These are phyloP conservation scores for Danaus plexippus DNA, from an alignment of 1,140 invertebrate genomes.

Conservation along the genomic window DNA sequence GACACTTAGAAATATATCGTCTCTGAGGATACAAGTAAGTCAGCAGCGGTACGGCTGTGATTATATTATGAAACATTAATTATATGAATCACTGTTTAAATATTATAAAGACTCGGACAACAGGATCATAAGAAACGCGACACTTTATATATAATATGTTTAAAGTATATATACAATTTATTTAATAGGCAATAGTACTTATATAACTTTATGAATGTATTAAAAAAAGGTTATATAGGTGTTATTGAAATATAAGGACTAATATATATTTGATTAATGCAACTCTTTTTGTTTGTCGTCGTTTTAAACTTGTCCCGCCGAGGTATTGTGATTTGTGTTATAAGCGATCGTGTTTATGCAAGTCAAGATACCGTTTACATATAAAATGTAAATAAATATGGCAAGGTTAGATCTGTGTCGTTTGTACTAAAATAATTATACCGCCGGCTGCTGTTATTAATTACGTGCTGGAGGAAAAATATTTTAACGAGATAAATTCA, in stretches of 20 bases:
- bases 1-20: background rate
- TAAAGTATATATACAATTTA: no score
- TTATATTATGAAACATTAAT: slow-evolving; percentile 23
- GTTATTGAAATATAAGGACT: no score
- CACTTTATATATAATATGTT: background rate
- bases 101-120: slow-evolving; percentile 24
- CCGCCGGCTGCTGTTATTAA: slow-evolving; percentile 26
- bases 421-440: slow-evolving; percentile 36
- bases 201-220: no score
- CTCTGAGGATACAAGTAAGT: background rate
- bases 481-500: slow-evolving; percentile 23
- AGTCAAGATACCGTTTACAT: slow-evolving; percentile 21
- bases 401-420: slow-evolving; percentile 33
- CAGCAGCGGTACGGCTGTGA: slow-evolving; percentile 8
- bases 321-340: no score
- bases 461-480: slow-evolving; percentile 32
- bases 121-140: slow-evolving; percentile 4
- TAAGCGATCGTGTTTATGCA: slow-evolving; percentile 10
- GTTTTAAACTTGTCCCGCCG: no score
- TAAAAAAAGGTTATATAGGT: no score
- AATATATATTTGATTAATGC: no score
- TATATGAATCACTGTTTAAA: slow-evolving; percentile 32
- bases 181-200: no score
- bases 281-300: no score
- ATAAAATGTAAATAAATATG: slow-evolving; percentile 35